A percentile compares a stretch with the other conserved stretches of the same genome.
Conservation (phyloP, 2,888 invertebrate species). For the Ganaspis brasiliensis region DNA sequence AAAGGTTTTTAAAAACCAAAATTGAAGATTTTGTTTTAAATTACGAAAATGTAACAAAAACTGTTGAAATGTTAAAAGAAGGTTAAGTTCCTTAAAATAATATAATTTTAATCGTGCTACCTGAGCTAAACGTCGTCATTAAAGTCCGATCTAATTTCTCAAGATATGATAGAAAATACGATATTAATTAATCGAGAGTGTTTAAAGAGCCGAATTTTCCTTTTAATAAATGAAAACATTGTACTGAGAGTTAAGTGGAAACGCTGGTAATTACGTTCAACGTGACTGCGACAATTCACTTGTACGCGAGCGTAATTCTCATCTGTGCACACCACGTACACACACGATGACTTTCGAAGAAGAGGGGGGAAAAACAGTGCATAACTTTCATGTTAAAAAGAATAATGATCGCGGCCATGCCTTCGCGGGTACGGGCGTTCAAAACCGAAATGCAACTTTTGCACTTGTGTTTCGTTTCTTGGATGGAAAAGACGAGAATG, state of each 20-base stretch:
- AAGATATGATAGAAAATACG: slow-evolving; percentile 14
- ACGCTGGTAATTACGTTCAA: slow-evolving; percentile 33
- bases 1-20: no score
- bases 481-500: not conserved
- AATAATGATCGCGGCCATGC: slow-evolving; percentile 41
- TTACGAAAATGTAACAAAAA: no score
- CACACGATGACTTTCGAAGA: slow-evolving; percentile 21
- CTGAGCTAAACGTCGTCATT: slow-evolving; percentile 15
- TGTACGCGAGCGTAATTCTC: slow-evolving; percentile 4
- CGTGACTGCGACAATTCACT: slow-evolving; percentile 35
- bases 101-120: not conserved
- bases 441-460: slow-evolving; percentile 34
- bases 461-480: not conserved
- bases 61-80: not conserved
- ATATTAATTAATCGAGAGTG: not conserved
- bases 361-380: slow-evolving; percentile 27
- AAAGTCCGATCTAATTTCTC: not conserved
- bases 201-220: not conserved
- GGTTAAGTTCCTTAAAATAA: not conserved
- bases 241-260: not conserved
- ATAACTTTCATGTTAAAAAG: slow-evolving; percentile 43
- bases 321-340: not conserved
- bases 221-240: slow-evolving; percentile 7
- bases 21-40: no score
- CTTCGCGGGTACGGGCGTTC: slow-evolving; percentile 40